Conservation (phyloP, 2,888 invertebrate species). For the Phrixothrix hirtus region DNA sequence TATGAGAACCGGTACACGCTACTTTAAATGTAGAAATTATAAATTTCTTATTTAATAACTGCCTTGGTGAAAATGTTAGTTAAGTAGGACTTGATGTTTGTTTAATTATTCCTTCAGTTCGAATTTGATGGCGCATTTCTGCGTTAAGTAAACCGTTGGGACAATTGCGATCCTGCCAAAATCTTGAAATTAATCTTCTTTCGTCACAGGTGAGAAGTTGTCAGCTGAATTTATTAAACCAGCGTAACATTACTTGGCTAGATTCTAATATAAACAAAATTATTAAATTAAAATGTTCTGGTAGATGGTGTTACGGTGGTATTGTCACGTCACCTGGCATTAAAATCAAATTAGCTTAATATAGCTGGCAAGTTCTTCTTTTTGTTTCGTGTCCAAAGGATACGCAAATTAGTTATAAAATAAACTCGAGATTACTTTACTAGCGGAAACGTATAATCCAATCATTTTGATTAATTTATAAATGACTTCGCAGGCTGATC, state of each 20-base stretch:
- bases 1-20: not conserved
- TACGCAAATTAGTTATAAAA: constrained; percentile 33
- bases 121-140: constrained; percentile 18
- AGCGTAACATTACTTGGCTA: constrained; percentile 45
- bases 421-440: constrained; percentile 25
- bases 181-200: constrained; percentile 22
- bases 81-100: not conserved
- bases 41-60: constrained; percentile 3
- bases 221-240: constrained; percentile 46
- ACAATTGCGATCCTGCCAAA: constrained; percentile 15
- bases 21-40: not conserved
- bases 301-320: constrained; percentile 56
- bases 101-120: not conserved
- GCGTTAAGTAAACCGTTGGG: constrained; percentile 24
- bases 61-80: not conserved
- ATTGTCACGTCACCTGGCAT: constrained; percentile 52
- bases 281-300: constrained; percentile 57
- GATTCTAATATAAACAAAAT: constrained; percentile 49
- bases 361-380: constrained; percentile 32
- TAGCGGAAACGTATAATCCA: constrained; percentile 29
- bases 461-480: constrained; percentile 29
- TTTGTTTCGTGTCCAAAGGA: constrained; percentile 30
- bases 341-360: constrained; percentile 55
- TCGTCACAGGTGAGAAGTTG: constrained; percentile 40
- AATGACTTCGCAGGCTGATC: constrained; percentile 19